These are phyloP conservation scores for Salticus scenicus DNA, from an alignment of 2,888 invertebrate genomes.

Conservation along the genomic window DNA sequence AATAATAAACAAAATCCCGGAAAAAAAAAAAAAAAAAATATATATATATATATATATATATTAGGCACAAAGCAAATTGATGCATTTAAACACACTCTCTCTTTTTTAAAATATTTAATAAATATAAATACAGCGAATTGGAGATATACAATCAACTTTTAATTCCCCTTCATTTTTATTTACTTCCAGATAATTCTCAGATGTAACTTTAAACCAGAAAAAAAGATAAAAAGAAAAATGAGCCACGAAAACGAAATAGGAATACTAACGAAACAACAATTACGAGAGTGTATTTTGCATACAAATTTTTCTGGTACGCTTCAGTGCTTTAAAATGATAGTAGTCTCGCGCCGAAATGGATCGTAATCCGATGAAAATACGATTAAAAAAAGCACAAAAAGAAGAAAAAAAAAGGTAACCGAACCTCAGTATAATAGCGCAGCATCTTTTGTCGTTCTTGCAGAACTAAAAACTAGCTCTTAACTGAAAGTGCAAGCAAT, in stretches of 20 bases:
- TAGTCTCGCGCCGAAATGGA: slow-evolving; percentile 20
- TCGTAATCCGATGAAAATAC: slow-evolving; percentile 24
- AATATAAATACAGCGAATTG: no score
- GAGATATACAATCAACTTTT: no score
- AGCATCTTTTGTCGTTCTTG: slow-evolving; percentile 55
- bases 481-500: slow-evolving; percentile 24
- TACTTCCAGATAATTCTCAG: neutral
- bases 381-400: neutral
- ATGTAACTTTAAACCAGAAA: neutral
- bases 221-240: neutral
- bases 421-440: slow-evolving; percentile 1
- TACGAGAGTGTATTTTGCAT: slow-evolving; percentile 43
- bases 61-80: no score
- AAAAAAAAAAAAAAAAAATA: no score
- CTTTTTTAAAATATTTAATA: no score
- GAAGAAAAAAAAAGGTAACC: slow-evolving; percentile 6
- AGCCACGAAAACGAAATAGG: neutral
- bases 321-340: slow-evolving; percentile 37
- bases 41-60: no score
- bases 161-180: no score
- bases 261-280: slow-evolving; percentile 47
- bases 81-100: no score
- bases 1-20: no score
- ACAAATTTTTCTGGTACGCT: slow-evolving; percentile 45
- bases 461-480: slow-evolving; percentile 51